Conservation (phyloP, 2,797 vertebrate genomes). For the Poecile montanus region DNA sequence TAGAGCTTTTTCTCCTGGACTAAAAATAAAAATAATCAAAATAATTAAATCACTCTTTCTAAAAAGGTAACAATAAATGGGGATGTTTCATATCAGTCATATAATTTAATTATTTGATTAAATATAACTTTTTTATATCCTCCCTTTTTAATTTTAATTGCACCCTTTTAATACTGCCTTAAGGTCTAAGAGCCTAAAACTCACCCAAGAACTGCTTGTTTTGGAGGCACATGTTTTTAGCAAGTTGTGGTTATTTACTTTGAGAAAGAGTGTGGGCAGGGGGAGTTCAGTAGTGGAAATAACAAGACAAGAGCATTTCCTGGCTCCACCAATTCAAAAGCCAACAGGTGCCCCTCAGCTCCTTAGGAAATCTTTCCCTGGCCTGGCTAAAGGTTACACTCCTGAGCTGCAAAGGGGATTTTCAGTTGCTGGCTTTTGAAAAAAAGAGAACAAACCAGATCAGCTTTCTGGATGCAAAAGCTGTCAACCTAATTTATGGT, state of each 20-base stretch:
- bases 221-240: neutral
- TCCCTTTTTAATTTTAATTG: neutral
- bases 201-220: neutral
- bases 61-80: neutral
- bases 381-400: conserved; percentile 1
- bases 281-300: neutral
- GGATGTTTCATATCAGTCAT: neutral
- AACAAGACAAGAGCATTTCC: neutral
- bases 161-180: neutral
- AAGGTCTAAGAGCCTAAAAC: neutral
- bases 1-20: neutral
- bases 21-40: neutral
- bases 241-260: neutral
- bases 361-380: neutral
- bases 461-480: conserved; percentile 16
- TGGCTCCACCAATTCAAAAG: conserved; percentile 5
- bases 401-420: neutral
- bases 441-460: conserved; percentile 20
- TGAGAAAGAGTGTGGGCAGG: neutral
- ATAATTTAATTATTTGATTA: neutral
- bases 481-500: conserved; percentile 17
- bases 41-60: neutral
- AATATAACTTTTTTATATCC: neutral
- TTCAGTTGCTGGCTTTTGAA: conserved; percentile 28
- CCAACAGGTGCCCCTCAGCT: conserved; percentile 50